Conservation (phyloP, 2,888 invertebrate species). For the Brachylomia viminalis region DNA sequence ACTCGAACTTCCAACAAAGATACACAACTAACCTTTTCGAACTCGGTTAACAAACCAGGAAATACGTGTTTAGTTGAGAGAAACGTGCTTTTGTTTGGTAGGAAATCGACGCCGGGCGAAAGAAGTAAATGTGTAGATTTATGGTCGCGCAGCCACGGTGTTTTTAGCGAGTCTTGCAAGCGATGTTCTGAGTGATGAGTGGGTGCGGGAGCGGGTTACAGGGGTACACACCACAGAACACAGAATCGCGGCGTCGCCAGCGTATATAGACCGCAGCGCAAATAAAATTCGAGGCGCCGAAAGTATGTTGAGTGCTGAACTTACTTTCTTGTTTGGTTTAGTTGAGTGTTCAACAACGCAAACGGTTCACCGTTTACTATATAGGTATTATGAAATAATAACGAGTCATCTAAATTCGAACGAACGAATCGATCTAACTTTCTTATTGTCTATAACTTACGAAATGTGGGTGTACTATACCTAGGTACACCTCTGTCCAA, state of each 20-base stretch:
- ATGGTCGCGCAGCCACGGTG: constrained; percentile 47
- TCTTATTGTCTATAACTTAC: neutral
- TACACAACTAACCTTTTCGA: constrained; percentile 29
- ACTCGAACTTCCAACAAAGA: constrained; percentile 25
- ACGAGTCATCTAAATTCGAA: neutral
- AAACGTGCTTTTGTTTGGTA: constrained; percentile 61
- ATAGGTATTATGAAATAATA: neutral
- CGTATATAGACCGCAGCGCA: too few relatives aligned
- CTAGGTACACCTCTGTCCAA: neutral
- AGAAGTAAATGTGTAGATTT: constrained; percentile 63
- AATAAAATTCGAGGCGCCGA: neutral
- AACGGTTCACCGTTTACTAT: neutral
- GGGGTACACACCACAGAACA: neutral
- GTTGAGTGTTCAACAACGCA: too few relatives aligned
- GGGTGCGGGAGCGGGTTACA: neutral
- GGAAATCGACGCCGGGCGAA: constrained; percentile 62
- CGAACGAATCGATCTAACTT: neutral
- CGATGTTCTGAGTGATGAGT: constrained; percentile 17
- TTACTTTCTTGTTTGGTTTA: too few relatives aligned
- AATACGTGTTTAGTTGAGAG: constrained; percentile 59
- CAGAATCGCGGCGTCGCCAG: neutral
- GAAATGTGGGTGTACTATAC: neutral
- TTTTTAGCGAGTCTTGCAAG: constrained; percentile 55
- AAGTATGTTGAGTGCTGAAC: neutral
- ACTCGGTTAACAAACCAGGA: constrained; percentile 52